Evolutionary conservation across 2,888 invertebrate genomes (phyloP).

Genomic region (Dynastes grantii): DNA sequence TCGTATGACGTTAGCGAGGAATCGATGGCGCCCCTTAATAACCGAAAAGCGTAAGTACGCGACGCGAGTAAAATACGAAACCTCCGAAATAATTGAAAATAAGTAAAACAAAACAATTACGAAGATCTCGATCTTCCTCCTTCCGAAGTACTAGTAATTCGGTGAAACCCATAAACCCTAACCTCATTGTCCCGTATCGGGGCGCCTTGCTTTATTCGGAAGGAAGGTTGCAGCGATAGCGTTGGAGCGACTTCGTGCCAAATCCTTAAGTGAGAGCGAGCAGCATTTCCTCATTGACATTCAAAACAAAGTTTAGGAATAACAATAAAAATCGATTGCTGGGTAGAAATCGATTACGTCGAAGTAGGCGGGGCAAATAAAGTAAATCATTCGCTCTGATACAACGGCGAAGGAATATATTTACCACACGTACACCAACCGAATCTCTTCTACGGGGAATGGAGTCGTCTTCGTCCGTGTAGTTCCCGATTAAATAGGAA

Average conservation of each 20-base stretch:
- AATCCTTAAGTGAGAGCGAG: neutral
- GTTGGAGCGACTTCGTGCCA: neutral
- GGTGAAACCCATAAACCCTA: neutral
- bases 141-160: neutral
- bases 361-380: conserved; percentile 13
- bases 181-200: conserved; percentile 8
- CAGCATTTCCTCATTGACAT: conserved; percentile 61
- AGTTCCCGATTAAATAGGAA: too few species aligned
- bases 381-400: conserved; percentile 9
- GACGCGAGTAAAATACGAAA: conserved; percentile 10
- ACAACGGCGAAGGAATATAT: neutral
- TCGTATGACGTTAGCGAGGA: neutral
- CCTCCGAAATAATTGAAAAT: conserved; percentile 45
- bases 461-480: too few species aligned
- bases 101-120: conserved; percentile 47
- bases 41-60: neutral
- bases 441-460: too few species aligned
- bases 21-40: neutral
- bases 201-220: neutral
- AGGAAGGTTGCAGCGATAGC: neutral
- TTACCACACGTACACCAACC: neutral
- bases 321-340: conserved; percentile 66
- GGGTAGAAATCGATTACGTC: conserved; percentile 63
- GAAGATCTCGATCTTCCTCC: conserved; percentile 38
- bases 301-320: conserved; percentile 65